Percentiles rank a stretch among this genome's conserved stretches.
phyloP scores from a whole-genome alignment of 2,113 vertebrate species.

The Gavia stellata region DNA sequence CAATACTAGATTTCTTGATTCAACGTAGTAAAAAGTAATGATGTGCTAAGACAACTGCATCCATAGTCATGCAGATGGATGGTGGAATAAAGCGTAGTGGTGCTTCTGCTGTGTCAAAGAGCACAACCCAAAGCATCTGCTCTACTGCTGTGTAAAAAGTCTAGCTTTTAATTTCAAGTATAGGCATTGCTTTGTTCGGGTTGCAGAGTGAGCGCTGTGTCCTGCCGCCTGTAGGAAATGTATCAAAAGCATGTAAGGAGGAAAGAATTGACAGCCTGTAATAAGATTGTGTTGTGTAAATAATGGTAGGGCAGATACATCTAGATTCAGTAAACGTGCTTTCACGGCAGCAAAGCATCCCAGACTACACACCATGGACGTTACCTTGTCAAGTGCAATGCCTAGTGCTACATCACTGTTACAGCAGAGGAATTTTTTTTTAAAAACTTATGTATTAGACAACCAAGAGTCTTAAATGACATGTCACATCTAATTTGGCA shows the following conservation, averaged over 20 bases:
- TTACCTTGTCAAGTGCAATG: background rate
- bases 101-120: background rate
- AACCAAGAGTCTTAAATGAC: slow-evolving; percentile 7
- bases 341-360: background rate
- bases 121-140: background rate
- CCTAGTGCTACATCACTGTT: background rate
- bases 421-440: background rate
- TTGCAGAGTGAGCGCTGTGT: background rate
- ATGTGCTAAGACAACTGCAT: background rate
- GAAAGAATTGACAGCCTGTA: background rate
- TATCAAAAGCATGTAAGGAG: background rate
- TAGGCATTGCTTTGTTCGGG: background rate
- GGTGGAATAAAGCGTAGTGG: background rate
- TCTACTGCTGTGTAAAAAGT: background rate
- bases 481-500: slow-evolving; percentile 13
- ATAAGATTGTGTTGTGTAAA: background rate
- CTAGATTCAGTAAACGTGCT: background rate
- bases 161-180: background rate
- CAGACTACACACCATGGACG: background rate
- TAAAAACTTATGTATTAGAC: background rate
- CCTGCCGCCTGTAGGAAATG: background rate
- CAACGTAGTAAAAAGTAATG: background rate
- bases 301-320: background rate
- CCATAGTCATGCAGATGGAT: background rate
- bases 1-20: background rate